phyloP scores from a whole-genome alignment of 2,797 vertebrate species.

The Lagocephalus sceleratus region DNA sequence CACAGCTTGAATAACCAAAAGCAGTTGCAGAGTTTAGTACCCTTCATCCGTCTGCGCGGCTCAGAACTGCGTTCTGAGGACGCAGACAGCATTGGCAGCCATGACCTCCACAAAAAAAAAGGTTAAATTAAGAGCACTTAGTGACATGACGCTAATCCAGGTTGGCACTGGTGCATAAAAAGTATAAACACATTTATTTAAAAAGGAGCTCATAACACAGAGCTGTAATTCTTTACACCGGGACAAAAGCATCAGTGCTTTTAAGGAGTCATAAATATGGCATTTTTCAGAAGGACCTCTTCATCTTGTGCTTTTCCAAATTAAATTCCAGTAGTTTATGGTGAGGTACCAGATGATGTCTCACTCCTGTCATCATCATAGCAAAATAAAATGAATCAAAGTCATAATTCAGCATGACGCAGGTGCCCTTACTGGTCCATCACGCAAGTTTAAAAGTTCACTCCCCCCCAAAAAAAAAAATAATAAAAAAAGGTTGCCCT shows the following conservation, averaged over 20 bases:
- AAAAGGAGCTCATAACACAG: slow-evolving; percentile 51
- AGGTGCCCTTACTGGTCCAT: neutral
- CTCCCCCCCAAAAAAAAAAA: no score
- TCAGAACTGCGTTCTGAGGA: slow-evolving; percentile 22
- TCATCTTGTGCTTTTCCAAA: slow-evolving; percentile 5
- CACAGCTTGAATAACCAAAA: slow-evolving; percentile 31
- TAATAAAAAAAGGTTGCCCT: no score
- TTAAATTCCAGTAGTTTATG: slow-evolving; percentile 2
- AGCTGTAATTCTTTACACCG: slow-evolving; percentile 42
- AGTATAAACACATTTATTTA: slow-evolving; percentile 63
- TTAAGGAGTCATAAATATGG: slow-evolving; percentile 39
- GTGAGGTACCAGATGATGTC: neutral
- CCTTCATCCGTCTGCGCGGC: slow-evolving; percentile 24
- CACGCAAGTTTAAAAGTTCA: no score
- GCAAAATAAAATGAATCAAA: neutral
- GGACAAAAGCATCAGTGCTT: slow-evolving; percentile 25
- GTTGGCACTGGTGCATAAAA: slow-evolving; percentile 57
- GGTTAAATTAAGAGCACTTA: slow-evolving; percentile 60
- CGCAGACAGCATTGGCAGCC: slow-evolving; percentile 37
- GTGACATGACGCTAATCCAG: slow-evolving; percentile 61
- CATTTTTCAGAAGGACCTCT: slow-evolving; percentile 13
- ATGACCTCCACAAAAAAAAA: slow-evolving; percentile 29
- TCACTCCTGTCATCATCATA: neutral
- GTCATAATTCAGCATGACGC: neutral
- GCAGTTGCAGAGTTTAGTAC: slow-evolving; percentile 28